Base-by-base conservation (phyloP, 2,888 invertebrate genomes). In the Nemoura dubitans region DNA sequence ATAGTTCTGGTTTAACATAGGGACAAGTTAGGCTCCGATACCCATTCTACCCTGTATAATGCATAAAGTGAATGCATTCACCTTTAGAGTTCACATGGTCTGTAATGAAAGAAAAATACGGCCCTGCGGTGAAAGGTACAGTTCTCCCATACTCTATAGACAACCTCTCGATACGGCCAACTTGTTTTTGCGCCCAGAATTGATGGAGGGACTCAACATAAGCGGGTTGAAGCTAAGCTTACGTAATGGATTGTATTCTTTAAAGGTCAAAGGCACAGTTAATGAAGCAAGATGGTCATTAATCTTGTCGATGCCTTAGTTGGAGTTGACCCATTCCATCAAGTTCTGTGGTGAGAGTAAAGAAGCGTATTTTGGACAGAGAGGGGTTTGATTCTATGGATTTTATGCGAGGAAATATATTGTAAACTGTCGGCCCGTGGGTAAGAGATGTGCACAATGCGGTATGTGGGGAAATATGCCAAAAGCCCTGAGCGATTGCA, bases 191-290 rank as follows among this genome's bases (percentile, higher is more conserved):
- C 59, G 6, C 59, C 14, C 16, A 59, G 59, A 59, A 59, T 59
- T 59, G 59, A 59, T 59, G 59, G 59, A 59, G 59, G 14, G 59
- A 59, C 59, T 59, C 16, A 10, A 59, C 59, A 59, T 59, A 21
- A 59, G 59, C 59, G 59, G 21, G 59, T 59, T 59, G 81, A 81
- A 81, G 81, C 30, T 81, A 28, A 81, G 81, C 28, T 81, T n/a
- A 81, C 28, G 26, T 84, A 84, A 84, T 84, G 84, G 84, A 84
- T 84, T 76, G 84, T 76, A 84, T 84, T 84, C 84, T 84, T 84
- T 27, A 43, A 83, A 83, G 83, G 43, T 59, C 59, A 43, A 83
- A 84, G 76, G 76, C 59, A 16, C 26, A 27, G 84, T 76, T 84
- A 84, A 84, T 84, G 84, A 84, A 84, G 28, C 84, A 84, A 81